Evolutionary conservation across 2,888 invertebrate genomes (phyloP), one percentile per base, ranked within the genome.

Genomic region (Tyria jacobaeae): DNA sequence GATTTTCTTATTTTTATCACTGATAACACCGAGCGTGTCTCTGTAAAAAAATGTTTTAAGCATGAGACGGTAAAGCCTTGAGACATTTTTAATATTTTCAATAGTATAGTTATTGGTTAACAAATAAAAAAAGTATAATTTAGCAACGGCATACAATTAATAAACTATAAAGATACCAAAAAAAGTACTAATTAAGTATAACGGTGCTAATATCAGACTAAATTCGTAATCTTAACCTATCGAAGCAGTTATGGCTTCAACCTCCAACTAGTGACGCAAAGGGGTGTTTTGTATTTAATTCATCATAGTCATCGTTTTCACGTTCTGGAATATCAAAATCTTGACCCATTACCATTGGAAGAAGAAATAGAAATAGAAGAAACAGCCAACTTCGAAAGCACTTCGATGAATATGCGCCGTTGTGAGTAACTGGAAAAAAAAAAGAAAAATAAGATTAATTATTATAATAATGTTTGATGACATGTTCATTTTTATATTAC

Each of bases 351-450:
- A 81, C 83, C 44, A 89, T 68, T 1, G 91, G 90, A 5, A 92
- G 80, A n/a, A 90, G 79, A 37, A 89, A 77, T 34, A 92, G 76
- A 1, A 92, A 76, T 9, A 92, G 68, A 15, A 90, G 74, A 4
- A 90, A 79, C n/a, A 91, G 76, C 89, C 90, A 90, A 68, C 82
- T 89, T 47, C 81, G 80, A 59, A 86, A 82, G 72, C 79, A 75
- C 55, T 79, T 83, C 1, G 57, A 39, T 58, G 60, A 61, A 15
- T 85, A 74, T 49, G 85, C 78, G 9, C 83, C 81, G 74, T 89
- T 91, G 69, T 89, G 88, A 0, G 92, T 92, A 51, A 93, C 93
- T 93, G 91, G 24, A 92, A 92, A 59, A 14, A 48, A 52, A 62
- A 57, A 55, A 60, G 57, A 3, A 10, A 41, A 54, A 54, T 31